Base-by-base conservation (phyloP, 2,888 invertebrate genomes). In the Stenodera caucasica region DNA sequence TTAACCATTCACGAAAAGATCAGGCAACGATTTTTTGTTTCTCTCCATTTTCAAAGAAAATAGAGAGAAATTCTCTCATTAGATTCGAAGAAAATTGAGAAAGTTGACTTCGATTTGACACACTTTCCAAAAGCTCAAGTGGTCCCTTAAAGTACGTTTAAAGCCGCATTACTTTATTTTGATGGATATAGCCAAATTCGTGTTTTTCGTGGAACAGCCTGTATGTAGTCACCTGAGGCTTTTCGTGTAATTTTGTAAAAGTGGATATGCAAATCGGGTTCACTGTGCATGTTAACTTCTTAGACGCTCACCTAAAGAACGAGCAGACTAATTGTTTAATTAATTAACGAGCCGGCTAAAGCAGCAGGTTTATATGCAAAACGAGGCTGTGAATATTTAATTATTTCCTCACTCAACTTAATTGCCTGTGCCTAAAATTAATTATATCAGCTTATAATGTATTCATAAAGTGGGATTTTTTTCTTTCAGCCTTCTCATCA, bases 371-470 rank as follows among this genome's bases (percentile, higher is more conserved):
- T 71, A 69, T 70, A 70, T 71, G 71, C 70, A 69, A 69, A 70
- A 70, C 58, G 61, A 54, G 57, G 63, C 66, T 66, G 68, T 71
- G 70, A 71, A 71, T 71, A 70, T 71, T 71, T 71, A 70, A 70
- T 70, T 67, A 70, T 71, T 71, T 71, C 71, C 70, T 66, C 67
- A 68, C 68, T 70, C 69, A 65, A 63, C 64, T 67, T 70, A 70
- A 71, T 71, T 71, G 70, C 71, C 69, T 63, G 64, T 66, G 61
- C 61, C 65, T 63, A 55, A 67, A 65, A 68, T 69, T 60, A 64
- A 60, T 64, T 64, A 61, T 58, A 71, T 70, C 57, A 57, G 59
- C 63, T 59, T 63, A 59, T 63, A 53, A 63, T 9, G 49, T 58
- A 62, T 62, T 62, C 63, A 63, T 62, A 32, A 52, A n/a, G 52